Base-by-base conservation (phyloP, 92 coral and sea anemone species). In the Phenganax marumi region DNA sequence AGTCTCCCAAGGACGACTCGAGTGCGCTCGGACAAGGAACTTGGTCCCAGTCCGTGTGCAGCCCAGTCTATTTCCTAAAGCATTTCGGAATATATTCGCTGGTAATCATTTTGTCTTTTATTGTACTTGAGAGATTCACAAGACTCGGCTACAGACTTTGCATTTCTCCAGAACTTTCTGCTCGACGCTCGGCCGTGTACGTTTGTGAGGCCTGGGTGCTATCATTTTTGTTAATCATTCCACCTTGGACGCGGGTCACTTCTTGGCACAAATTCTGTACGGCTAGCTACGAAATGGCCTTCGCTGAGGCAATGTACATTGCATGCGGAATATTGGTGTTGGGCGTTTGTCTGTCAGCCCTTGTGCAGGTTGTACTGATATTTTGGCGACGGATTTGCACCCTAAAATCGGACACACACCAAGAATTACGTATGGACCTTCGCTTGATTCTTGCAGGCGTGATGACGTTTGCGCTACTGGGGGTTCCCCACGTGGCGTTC, bases 181-280 rank as follows among this genome's bases (percentile, higher is more conserved):
- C 49, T 16, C 73, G 83, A 22, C 83, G 83, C 60, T 78, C 83
- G 72, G 56, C n/a, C 12, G 47, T 62, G 56, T 78, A 78, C 83
- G 26, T 63, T 46, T 46, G 57, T 58, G 72, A 61, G 60, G 56
- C 83, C 73, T 78, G 83, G 83, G 83, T 78, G 18, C 60, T 78
- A 62, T 61, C 83, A 13, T 78, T 78, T 18, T 46, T 78, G 12
- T 52, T 78, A 25, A 78, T 78, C 24, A 78, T 78, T 62, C 51
- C 53, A 22, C 83, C 83, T 18, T 78, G 83, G 83, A 78, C 83
- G 54, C 73, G 73, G 22, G 73, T 78, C 12, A 78, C 83, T 26
- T 60, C 49, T 25, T 78, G 83, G 83, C 83, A 78, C 73, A 65
- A 68, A 48, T 58, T 78, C 52, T 78, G 83, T 62, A 61, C 68